A percentile compares a stretch with the other conserved stretches of the same genome.
Conservation (phyloP, 2,797 vertebrate genomes). For the Zenarchopterus dispar region DNA sequence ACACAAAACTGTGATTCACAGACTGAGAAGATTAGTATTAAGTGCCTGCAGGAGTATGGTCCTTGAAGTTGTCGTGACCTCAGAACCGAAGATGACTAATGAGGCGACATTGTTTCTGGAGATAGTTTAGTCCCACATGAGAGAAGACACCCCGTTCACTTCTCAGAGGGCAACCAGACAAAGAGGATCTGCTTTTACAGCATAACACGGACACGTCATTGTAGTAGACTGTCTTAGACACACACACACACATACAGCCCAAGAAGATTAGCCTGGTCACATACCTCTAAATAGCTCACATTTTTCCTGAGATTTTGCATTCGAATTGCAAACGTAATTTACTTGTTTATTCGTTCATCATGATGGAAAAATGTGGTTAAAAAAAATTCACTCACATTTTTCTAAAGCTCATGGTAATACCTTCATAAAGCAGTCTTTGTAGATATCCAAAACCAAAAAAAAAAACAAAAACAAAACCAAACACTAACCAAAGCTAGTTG, state of each 20-base stretch:
- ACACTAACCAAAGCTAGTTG: too few relatives aligned
- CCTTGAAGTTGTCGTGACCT: constrained; percentile 6
- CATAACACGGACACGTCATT: constrained; percentile 10
- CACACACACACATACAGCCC: neutral
- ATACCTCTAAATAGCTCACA: neutral
- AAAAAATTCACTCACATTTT: too few relatives aligned
- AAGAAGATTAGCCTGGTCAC: neutral
- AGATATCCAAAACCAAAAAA: too few relatives aligned
- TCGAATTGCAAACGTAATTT: neutral
- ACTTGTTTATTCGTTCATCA: neutral
- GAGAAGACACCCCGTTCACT: constrained; percentile 12
- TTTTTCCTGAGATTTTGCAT: neutral
- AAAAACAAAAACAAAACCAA: too few relatives aligned
- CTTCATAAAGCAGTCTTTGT: too few relatives aligned
- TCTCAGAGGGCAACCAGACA: neutral
- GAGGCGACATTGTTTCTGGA: constrained; percentile 31
- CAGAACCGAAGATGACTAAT: constrained; percentile 26
- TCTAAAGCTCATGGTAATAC: too few relatives aligned
- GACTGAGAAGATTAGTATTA: neutral
- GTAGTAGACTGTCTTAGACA: constrained; percentile 13
- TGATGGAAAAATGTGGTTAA: too few relatives aligned
- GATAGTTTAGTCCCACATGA: constrained; percentile 11
- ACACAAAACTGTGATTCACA: too few relatives aligned
- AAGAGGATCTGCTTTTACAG: constrained; percentile 38
- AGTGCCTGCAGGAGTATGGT: neutral